phyloP scores from a whole-genome alignment of 2,888 invertebrate species.

The Thyatira batis region DNA sequence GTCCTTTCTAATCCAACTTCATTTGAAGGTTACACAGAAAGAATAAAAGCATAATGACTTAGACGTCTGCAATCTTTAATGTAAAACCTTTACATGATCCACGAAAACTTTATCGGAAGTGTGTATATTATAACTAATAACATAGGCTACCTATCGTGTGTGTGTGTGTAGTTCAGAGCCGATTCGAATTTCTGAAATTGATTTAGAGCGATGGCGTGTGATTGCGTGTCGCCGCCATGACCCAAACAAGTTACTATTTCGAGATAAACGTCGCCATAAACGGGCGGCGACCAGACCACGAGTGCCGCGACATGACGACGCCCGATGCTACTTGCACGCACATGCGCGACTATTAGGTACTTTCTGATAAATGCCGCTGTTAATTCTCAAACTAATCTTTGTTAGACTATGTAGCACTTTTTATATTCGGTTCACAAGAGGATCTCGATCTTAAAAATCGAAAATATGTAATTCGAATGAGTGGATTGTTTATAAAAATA shows the following conservation, averaged over 20 bases:
- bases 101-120: not conserved
- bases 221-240: conserved; percentile 67
- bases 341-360: conserved; percentile 39
- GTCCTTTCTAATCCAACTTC: conserved; percentile 39
- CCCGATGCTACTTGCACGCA: conserved; percentile 32
- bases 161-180: conserved; percentile 21
- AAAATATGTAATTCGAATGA: too few relatives aligned
- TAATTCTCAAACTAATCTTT: conserved; percentile 23
- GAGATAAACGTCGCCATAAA: conserved; percentile 79
- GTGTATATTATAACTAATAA: too few relatives aligned
- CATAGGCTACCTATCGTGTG: too few relatives aligned
- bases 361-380: conserved; percentile 62
- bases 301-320: conserved; percentile 38
- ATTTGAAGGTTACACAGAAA: too few relatives aligned
- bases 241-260: conserved; percentile 80
- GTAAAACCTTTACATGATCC: too few relatives aligned
- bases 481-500: too few relatives aligned
- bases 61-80: too few relatives aligned
- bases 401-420: conserved; percentile 8
- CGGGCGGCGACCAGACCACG: conserved; percentile 55
- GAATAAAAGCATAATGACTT: too few relatives aligned
- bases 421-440: too few relatives aligned
- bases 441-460: too few relatives aligned
- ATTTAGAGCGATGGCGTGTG: conserved; percentile 71
- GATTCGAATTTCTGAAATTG: conserved; percentile 57